These are phyloP conservation scores for Pitta sordida DNA, from an alignment of 2,113 vertebrate genomes.

Conservation along the genomic window DNA sequence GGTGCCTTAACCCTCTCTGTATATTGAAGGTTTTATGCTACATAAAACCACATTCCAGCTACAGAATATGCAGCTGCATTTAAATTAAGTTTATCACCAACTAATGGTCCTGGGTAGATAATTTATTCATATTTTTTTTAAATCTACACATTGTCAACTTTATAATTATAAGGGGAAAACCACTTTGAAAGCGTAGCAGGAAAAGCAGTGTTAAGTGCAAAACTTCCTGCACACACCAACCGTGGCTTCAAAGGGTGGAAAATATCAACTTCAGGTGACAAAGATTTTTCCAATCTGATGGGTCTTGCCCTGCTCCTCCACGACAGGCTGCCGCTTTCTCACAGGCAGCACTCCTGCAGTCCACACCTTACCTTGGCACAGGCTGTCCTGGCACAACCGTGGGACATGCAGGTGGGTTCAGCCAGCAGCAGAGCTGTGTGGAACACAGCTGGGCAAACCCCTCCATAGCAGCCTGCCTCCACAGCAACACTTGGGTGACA, in stretches of 20 bases:
- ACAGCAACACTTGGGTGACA: not conserved
- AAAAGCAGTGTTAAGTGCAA: not conserved
- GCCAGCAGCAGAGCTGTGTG: not conserved
- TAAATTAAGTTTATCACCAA: not conserved
- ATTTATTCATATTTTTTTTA: not conserved
- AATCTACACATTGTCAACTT: not conserved
- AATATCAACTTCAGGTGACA: not conserved
- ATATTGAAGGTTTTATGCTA: not conserved
- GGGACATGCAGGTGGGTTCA: fast-evolving
- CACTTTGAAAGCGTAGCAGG: not conserved
- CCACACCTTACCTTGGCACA: not conserved
- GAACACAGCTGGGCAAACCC: not conserved
- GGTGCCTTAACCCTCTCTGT: not conserved
- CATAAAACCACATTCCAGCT: not conserved
- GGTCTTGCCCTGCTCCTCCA: not conserved
- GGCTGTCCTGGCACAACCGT: fast-evolving
- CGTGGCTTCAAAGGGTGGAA: not conserved
- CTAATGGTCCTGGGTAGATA: not conserved
- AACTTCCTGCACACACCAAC: not conserved
- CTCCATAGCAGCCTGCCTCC: not conserved
- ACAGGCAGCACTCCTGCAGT: not conserved
- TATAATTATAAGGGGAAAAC: not conserved
- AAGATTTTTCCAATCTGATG: not conserved
- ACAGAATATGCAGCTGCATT: not conserved
- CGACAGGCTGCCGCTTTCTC: not conserved